Evolutionary conservation across 2,113 vertebrate species (phyloP).

Genomic region (Parus major): DNA sequence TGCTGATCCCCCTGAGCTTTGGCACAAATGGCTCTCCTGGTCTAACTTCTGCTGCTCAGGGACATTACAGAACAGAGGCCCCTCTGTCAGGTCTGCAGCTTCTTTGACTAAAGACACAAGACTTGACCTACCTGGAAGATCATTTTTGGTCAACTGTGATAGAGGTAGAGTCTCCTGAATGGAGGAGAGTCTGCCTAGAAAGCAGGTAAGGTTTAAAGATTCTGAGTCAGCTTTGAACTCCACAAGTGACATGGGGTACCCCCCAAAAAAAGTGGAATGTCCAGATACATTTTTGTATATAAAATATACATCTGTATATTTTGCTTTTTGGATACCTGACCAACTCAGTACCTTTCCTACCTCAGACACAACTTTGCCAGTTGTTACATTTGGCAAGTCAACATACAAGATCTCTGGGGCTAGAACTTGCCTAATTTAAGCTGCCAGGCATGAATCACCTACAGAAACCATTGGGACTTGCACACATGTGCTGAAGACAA

Average conservation of each 20-base stretch:
- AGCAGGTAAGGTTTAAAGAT: constrained; percentile 29
- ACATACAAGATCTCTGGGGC: background rate
- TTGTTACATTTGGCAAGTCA: background rate
- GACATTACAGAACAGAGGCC: background rate
- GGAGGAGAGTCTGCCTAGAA: background rate
- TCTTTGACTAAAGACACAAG: background rate
- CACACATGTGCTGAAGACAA: background rate
- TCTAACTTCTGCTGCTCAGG: background rate
- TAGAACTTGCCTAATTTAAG: background rate
- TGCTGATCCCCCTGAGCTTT: background rate
- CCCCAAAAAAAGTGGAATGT: background rate
- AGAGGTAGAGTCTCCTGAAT: constrained; percentile 4
- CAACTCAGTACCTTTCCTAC: background rate
- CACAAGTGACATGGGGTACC: background rate
- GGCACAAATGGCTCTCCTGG: background rate
- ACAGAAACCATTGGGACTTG: background rate
- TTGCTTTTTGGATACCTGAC: background rate
- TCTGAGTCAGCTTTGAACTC: constrained; percentile 6
- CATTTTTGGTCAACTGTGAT: constrained; percentile 17
- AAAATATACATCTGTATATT: no score
- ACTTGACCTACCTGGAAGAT: constrained; percentile 17
- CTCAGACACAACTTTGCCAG: background rate
- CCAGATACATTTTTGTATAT: background rate
- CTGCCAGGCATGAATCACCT: background rate
- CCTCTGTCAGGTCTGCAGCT: background rate